Evolutionary conservation across 2,888 invertebrate species (phyloP), one percentile per base, ranked within the genome.

Genomic region (Nymphalis c-album): DNA sequence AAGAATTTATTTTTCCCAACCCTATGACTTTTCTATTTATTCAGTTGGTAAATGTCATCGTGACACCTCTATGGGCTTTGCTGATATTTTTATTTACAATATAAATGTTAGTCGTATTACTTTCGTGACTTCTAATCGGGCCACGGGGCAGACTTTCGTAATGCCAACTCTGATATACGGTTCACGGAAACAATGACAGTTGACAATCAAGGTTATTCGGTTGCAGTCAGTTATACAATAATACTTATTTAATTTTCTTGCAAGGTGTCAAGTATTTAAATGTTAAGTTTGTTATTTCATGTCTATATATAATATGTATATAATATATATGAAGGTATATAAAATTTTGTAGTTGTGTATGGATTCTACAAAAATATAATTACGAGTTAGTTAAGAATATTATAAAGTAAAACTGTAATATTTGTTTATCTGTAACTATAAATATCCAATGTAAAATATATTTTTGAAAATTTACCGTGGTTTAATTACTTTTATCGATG

Each of bases 51-150:
- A 57, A 57, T 57, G 57, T 57, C 40, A 57, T 57, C 40, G 57
- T 40, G n/a, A 40, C 57, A 57, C 35, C 57, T 57, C 57, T 57
- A 20, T 40, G 13, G 35, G 40, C 35, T 57, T 40, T 57, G 57
- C 18, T 57, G 57, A 35, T 57, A 57, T 47, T 60, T 26, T 47
- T 47, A 26, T 26, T 47, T 48, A 3, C 50, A 60, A 50, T 35
- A 31, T 35, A 35, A 61, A 51, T 45, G 45, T 57, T 63, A 64
- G 40, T 61, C 40, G 40, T 45, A 10, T 57, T 26, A 51, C 51
- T 58, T 71, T 69, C 71, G 69, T 71, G 68, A 63, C 66, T 63
- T 63, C 31, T 71, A 65, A 71, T 66, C 64, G 60, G 57, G 60
- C 60, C 63, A 68, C 69, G 48, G 60, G 58, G 63, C 50, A 40